These are phyloP conservation scores for Geopemphigus sp. DNA, from an alignment of 1,140 invertebrate species.

Conservation along the genomic window DNA sequence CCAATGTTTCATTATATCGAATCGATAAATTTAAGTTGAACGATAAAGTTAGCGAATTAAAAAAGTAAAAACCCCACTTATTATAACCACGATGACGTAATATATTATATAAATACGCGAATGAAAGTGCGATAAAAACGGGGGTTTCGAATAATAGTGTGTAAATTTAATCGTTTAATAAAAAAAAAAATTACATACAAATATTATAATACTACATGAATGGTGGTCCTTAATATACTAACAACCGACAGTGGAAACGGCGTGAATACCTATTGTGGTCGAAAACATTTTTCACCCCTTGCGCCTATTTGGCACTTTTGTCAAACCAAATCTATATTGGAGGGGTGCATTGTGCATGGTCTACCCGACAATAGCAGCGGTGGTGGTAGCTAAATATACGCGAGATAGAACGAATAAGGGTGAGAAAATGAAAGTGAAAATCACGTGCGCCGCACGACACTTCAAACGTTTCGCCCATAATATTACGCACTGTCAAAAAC, in stretches of 20 bases:
- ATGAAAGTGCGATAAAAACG: no score
- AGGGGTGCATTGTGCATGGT: background rate
- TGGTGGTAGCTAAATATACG: background rate
- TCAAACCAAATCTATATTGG: background rate
- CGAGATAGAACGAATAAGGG: background rate
- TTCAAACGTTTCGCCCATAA: slow-evolving; percentile 21
- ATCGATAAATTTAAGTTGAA: no score
- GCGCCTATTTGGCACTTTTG: slow-evolving; percentile 1
- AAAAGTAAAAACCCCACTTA: no score
- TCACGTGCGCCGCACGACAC: slow-evolving; percentile 2
- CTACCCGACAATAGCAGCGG: background rate
- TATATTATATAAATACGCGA: no score
- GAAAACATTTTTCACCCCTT: slow-evolving; percentile 6
- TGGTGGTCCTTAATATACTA: background rate
- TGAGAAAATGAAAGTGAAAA: slow-evolving; percentile 10
- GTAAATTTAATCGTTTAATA: no score
- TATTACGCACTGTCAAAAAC: slow-evolving; percentile 27
- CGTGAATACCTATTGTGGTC: slow-evolving; percentile 15
- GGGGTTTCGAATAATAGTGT: no score
- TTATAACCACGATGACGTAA: no score
- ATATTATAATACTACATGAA: background rate
- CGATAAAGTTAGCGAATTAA: no score
- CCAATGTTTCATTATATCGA: no score
- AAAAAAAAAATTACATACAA: no score
- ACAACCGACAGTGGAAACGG: background rate